Percentiles rank a stretch among this genome's conserved stretches.
Conservation (phyloP, 1,140 invertebrate species). For the Metaphire vulgaris region DNA sequence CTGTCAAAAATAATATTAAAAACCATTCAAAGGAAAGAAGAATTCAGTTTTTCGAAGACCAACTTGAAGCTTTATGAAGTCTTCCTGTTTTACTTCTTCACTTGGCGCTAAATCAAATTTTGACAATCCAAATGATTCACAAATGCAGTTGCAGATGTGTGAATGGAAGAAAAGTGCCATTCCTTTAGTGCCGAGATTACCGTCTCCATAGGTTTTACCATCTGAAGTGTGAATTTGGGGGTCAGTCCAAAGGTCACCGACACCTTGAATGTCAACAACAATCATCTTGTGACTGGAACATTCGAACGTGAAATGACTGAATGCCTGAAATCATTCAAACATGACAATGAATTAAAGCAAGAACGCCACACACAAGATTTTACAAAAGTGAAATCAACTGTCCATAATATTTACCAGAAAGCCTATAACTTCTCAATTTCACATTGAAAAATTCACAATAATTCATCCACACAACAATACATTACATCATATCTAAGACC, state of each 20-base stretch:
- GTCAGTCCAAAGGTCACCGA: slow-evolving; percentile 62
- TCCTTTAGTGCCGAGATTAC: slow-evolving; percentile 58
- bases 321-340: slow-evolving; percentile 48
- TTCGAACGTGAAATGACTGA: slow-evolving; percentile 62
- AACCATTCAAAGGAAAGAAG: too few species aligned
- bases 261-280: slow-evolving; percentile 60
- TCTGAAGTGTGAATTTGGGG: slow-evolving; percentile 59
- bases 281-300: slow-evolving; percentile 58
- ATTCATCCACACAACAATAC: too few species aligned
- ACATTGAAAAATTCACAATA: too few species aligned
- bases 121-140: slow-evolving; percentile 54
- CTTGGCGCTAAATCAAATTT: slow-evolving; percentile 54
- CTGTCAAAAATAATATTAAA: too few species aligned
- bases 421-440: too few species aligned
- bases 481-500: too few species aligned
- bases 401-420: too few species aligned
- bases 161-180: slow-evolving; percentile 61
- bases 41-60: too few species aligned
- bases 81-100: neutral
- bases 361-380: too few species aligned
- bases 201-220: slow-evolving; percentile 56
- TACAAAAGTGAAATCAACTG: too few species aligned
- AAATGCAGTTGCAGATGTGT: slow-evolving; percentile 58
- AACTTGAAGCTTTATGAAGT: neutral
- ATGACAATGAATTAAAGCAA: neutral